Evolutionary conservation across 2,888 invertebrate species (phyloP), one percentile per base, ranked within the genome.

Genomic region (Cabera pusaria): DNA sequence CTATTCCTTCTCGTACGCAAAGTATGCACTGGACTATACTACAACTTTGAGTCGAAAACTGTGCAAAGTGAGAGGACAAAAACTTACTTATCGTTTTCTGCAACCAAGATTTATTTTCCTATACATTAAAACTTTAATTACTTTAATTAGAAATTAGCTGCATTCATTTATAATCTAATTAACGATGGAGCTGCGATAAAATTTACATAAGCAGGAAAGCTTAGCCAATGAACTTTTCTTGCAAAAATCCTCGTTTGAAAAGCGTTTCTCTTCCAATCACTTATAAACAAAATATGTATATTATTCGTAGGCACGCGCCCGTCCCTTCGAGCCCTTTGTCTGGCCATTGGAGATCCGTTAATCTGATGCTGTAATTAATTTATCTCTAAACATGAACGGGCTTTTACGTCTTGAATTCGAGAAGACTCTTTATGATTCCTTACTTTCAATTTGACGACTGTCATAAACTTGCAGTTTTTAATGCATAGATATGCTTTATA

Each of bases 251-350:
- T 14, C 14, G 14, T 31, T 36, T 31, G 3, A 5, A 27, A 29
- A 24, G 22, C 16, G 27, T 22, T 29, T 37, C 4, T n/a, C 34
- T 22, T 7, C 23, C 16, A 24, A 19, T 33, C 20, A 32, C 37
- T 40, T 27, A 29, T 34, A 39, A 39, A 44, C 37, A 34, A 27
- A 25, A 6, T 21, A 21, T 21, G 19, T 32, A 23, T 41, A 61
- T 72, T 82, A 86, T 86, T 83, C 82, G 36, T 31, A 66, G 82
- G 75, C 86, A 86, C 83, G 80, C 69, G 57, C 64, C 64, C 48
- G 49, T 55, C 57, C 62, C 48, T 51, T 59, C 51, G 41, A 61
- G 10, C 65, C 67, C 70, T 77, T 81, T 80, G 77, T 70, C 49
- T 46, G 40, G 34, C 49, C 52, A 46, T 52, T 56, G 53, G 37